Base-by-base conservation (phyloP, 2,888 invertebrate genomes). In the Pemphredon lugubris region DNA sequence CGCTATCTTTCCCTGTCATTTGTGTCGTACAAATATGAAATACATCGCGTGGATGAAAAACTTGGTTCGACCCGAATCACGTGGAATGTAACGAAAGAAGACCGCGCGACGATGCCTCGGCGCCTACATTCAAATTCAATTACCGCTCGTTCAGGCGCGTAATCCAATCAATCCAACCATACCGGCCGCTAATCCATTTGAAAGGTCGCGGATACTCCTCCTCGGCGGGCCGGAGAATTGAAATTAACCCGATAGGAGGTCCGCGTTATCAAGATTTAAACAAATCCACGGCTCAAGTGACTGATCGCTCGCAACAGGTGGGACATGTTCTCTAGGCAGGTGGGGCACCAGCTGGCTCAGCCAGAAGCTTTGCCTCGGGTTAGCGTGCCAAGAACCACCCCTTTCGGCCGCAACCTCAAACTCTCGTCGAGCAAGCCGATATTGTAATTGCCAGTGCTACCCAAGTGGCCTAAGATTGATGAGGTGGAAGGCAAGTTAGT, bases 391-490 rank as follows among this genome's bases (percentile, higher is more conserved):
- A 86, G 85, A 86, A 83, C 83, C 82, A 77, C 86, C 84, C 82
- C 83, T 83, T 83, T 84, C 75, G 81, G 81, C 82, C 82, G 82
- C 83, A 84, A 86, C 85, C 87, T 86, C 86, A 85, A 87, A 87
- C 86, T 86, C 82, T 83, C 84, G 84, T 85, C 76, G 84, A 85
- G 86, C 87, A 86, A 87, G 86, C 87, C 88, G 88, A 88, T 89
- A 88, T 88, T 88, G 88, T 88, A 89, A 88, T 88, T 89, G 86
- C 85, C 84, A 86, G 83, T 83, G 86, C 84, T 83, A 86, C 79
- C 86, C 84, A 84, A 86, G 87, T 85, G 84, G 86, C 84, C 85
- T 84, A 87, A 88, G 88, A 88, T 88, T 88, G 87, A 88, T 88
- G 88, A 88, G 86, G 86, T 84, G 87, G 84, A 87, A 86, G 85